Base-by-base conservation (phyloP, 2,797 vertebrate species). In the Mustela erminea region DNA sequence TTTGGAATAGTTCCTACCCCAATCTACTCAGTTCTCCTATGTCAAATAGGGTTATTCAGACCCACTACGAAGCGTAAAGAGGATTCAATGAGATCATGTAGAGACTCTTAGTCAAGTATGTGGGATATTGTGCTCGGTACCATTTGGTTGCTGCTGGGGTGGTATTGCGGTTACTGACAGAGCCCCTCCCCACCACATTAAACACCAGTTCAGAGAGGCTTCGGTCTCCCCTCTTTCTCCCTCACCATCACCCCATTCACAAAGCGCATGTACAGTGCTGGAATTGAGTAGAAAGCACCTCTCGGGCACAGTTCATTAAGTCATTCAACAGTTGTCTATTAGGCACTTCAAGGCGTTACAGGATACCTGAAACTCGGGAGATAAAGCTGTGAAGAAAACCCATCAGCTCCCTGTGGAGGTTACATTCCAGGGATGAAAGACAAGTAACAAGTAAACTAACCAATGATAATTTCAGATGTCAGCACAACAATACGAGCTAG, bases 1-100 rank as follows among this genome's bases (percentile, higher is more conserved):
- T n/a, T 70, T 89, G 70, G 18, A 5, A 11, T 74, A 58, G 12
- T 86, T 90, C 64, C 0, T 29, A 83, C 81, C 5, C 29, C 43
- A 52, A 52, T 81, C 56, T 25, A 38, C 82, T 94, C 18, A 38
- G 13, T 75, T 92, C 82, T 87, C 11, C 0, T 52, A 72, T 90
- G 18, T 77, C 95, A 95, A 86, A 43, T 81, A 32, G 2, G 5
- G 15, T 66, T 58, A 92, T 88, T 74, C 81, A 88, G 20, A 68
- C 2, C 27, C 32, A 17, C 56, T 41, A 66, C 25, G 2, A 20
- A 92, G 6, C 4, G 5, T 2, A 75, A 32, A 83, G 41, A 85
- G 13, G n/a, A 80, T 64, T 86, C 70, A 78, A 56, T 46, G 12
- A 82, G 5, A 29, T 56, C 56, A 32, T 1, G 32, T 70, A 23